Conservation (phyloP, 2,888 invertebrate genomes). For the Oligia fasciuncula region DNA sequence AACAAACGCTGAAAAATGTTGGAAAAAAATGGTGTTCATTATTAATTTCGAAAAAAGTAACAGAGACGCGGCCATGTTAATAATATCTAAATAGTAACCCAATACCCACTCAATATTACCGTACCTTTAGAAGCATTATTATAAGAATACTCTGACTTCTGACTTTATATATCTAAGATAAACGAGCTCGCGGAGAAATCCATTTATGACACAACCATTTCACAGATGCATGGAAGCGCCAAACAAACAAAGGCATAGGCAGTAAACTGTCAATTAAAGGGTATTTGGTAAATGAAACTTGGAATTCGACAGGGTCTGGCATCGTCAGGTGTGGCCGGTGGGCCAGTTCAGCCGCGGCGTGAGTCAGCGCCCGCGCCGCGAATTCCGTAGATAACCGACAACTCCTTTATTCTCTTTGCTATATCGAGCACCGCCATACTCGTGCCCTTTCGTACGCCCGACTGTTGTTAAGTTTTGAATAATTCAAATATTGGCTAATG, state of each 20-base stretch:
- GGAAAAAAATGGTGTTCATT: background rate
- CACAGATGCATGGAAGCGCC: slow-evolving; percentile 58
- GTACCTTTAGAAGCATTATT: background rate
- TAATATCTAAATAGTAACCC: background rate
- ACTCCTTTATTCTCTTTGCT: slow-evolving; percentile 83
- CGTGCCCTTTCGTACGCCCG: slow-evolving; percentile 84
- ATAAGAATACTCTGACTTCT: background rate
- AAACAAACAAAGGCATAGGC: slow-evolving; percentile 62
- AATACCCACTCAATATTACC: background rate
- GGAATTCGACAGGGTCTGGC: slow-evolving; percentile 84
- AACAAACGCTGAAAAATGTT: background rate
- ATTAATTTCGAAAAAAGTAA: background rate
- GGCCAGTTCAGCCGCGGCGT: slow-evolving; percentile 78
- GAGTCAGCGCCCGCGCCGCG: slow-evolving; percentile 82
- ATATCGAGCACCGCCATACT: slow-evolving; percentile 82
- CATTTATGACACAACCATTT: slow-evolving; percentile 39
- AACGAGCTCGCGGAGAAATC: slow-evolving; percentile 24
- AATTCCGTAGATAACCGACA: slow-evolving; percentile 87
- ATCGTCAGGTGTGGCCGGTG: slow-evolving; percentile 88
- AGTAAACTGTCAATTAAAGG: slow-evolving; percentile 74
- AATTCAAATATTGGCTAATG: slow-evolving; percentile 77
- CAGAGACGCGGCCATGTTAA: background rate
- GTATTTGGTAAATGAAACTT: slow-evolving; percentile 71
- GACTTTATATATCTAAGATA: slow-evolving; percentile 22
- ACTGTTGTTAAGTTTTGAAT: slow-evolving; percentile 74